Base-by-base conservation (phyloP, 2,113 vertebrate species). In the Channa maculata region DNA sequence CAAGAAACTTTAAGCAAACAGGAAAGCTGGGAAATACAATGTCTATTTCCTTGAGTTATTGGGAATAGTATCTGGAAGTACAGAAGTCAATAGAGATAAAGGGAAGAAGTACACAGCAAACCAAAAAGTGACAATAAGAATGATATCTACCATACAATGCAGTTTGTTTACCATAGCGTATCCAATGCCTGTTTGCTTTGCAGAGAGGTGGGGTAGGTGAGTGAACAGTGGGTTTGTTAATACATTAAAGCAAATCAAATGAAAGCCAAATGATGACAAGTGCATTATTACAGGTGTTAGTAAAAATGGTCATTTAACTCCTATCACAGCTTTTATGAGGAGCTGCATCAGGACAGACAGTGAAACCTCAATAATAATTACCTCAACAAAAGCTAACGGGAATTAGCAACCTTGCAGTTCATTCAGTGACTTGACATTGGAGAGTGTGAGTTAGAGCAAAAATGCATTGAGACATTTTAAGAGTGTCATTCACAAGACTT, bases 61-160 rank as follows among this genome's bases (percentile, higher is more conserved):
- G n/a, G 67, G 63, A 72, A 67, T 64, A 70, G 39, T 39, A 9
- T 75, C 83, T 90, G 71, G 55, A 89, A n/a, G 13, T 37, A 88
- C 89, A 45, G 5, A 76, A 92, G 84, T 65, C 82, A 41, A 50
- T 51, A 45, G 14, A 92, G 80, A 92, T 59, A 80, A 93, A 76
- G 75, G 88, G 86, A 82, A 91, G 86, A 79, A 94, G 93, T 90
- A 92, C 96, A 99, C 95, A 92, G 96, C 96, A 98, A 97, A 97
- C 95, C 93, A 96, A 96, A 94, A 90, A 92, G 95, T 91, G 93
- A 97, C 89, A 96, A 96, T 93, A 95, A 95, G 92, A 95, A 96
- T 97, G 96, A 97, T 99, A 98, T 98, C 95, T 99, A 99, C 98
- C 98, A 98, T 93, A 97, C 97, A 99, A 94, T 97, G 98, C 93